These are phyloP conservation scores for Drosophila auraria DNA, from an alignment of 1,140 invertebrate genomes.

Conservation along the genomic window DNA sequence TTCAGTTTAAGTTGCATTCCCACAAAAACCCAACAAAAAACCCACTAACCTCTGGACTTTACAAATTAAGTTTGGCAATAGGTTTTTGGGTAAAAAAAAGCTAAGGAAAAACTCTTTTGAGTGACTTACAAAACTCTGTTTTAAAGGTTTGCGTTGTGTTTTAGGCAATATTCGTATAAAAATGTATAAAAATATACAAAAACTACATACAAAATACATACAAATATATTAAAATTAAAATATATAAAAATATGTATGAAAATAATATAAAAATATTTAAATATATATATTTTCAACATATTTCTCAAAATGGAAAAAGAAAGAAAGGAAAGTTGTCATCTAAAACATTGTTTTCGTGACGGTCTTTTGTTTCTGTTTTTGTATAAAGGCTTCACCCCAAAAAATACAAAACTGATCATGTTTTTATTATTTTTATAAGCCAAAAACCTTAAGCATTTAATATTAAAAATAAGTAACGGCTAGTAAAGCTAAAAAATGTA, in stretches of 20 bases:
- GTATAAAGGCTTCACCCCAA: too few species aligned
- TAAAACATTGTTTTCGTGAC: too few species aligned
- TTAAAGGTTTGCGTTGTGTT: background rate
- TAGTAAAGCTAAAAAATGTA: too few species aligned
- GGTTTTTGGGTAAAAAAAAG: background rate
- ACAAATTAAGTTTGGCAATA: conserved; percentile 9
- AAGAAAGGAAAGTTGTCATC: too few species aligned
- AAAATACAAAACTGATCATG: background rate
- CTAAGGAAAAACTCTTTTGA: background rate
- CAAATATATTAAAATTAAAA: too few species aligned
- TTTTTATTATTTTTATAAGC: background rate
- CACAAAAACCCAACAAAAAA: background rate
- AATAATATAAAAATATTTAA: too few species aligned
- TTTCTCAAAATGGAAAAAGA: background rate
- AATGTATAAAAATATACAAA: background rate
- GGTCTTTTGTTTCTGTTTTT: too few species aligned
- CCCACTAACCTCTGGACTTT: background rate
- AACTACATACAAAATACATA: too few species aligned
- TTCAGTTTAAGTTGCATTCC: conserved; percentile 38
- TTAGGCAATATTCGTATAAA: background rate
- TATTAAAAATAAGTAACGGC: background rate
- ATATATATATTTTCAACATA: too few species aligned
- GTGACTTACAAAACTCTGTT: background rate
- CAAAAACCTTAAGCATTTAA: background rate
- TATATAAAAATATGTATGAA: too few species aligned